phyloP scores from a whole-genome alignment of 2,113 vertebrate species.

The Aldabrachelys gigantea region DNA sequence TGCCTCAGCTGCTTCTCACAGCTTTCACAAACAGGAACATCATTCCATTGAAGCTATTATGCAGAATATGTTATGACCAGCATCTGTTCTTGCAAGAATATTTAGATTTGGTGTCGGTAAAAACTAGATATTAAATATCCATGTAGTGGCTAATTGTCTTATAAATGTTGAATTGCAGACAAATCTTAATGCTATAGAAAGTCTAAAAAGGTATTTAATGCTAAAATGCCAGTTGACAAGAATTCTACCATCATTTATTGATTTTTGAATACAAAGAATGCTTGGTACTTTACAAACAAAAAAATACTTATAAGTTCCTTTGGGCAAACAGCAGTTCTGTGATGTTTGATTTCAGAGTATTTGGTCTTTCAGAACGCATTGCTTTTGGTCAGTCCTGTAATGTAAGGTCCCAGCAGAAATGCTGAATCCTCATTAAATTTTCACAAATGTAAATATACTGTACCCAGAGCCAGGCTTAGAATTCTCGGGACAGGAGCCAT shows the following conservation, averaged over 20 bases:
- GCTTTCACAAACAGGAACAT: conserved; percentile 32
- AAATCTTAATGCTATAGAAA: not conserved
- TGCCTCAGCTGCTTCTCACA: not conserved
- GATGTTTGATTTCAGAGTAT: not conserved
- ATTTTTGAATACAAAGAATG: not conserved
- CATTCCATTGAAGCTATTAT: conserved; percentile 27
- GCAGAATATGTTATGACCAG: conserved; percentile 37
- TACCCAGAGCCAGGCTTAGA: not conserved
- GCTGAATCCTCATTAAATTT: not conserved
- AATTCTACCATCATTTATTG: not conserved
- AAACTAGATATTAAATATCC: not conserved
- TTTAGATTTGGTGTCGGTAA: not conserved
- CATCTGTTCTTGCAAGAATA: not conserved
- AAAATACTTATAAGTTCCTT: not conserved
- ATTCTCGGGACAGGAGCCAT: not conserved
- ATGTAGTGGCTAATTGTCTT: not conserved
- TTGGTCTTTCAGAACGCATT: not conserved
- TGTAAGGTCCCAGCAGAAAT: not conserved
- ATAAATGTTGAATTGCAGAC: not conserved
- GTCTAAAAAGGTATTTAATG: not conserved
- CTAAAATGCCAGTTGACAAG: not conserved
- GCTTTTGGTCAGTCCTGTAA: not conserved
- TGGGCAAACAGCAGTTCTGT: accelerated
- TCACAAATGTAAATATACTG: not conserved
- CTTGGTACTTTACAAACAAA: not conserved